A percentile compares a stretch with the other conserved stretches of the same genome.
Conservation (phyloP, 2,113 vertebrate genomes). For the Panthera tigris region DNA sequence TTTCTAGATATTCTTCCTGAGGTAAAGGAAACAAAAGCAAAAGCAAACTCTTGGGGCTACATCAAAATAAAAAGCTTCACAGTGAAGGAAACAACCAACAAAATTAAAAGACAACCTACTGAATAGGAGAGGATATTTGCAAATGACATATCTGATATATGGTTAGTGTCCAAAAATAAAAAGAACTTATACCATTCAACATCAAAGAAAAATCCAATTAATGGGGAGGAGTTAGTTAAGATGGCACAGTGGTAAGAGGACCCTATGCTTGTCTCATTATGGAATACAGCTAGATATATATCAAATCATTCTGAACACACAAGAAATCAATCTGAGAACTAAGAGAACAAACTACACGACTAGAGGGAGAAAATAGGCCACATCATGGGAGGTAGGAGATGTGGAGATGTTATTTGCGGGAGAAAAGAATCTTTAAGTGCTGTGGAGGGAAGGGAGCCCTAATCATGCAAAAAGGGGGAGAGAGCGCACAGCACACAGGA, state of each 20-base stretch:
- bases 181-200: neutral
- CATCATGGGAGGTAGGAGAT: neutral
- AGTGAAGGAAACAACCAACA: neutral
- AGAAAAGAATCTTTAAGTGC: neutral
- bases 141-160: neutral
- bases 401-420: neutral
- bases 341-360: neutral
- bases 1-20: neutral
- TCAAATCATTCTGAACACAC: neutral
- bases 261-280: neutral
- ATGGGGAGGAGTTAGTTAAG: neutral
- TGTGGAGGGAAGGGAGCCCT: neutral
- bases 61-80: neutral
- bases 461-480: neutral
- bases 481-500: neutral
- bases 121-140: neutral
- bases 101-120: neutral
- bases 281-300: neutral
- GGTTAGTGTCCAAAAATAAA: neutral
- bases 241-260: neutral
- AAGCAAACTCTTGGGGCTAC: neutral
- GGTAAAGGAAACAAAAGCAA: neutral
- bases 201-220: neutral
- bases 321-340: neutral
- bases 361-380: neutral